A percentile compares a stretch with the other conserved stretches of the same genome.
Conservation (phyloP, 2,888 invertebrate species). For the Meganola albula region DNA sequence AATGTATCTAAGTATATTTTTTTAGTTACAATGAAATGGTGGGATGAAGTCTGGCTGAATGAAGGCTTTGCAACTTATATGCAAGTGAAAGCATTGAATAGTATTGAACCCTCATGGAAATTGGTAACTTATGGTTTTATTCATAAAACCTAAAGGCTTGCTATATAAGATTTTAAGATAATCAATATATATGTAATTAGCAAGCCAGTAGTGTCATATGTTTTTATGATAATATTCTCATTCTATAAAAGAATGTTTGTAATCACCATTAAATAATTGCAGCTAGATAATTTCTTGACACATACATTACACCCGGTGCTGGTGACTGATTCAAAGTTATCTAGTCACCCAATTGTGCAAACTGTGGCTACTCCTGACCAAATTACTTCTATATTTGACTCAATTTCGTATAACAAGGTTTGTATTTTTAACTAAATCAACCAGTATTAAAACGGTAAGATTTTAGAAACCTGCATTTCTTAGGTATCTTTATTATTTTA, state of each 20-base stretch:
- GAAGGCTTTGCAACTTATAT: constrained; percentile 94
- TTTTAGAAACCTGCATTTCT: too few relatives aligned
- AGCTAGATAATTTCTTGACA: constrained; percentile 87
- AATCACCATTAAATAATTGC: too few relatives aligned
- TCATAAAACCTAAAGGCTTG: too few relatives aligned
- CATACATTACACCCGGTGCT: constrained; percentile 85
- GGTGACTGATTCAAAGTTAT: constrained; percentile 84
- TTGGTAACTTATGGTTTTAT: too few relatives aligned
- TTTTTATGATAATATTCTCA: too few relatives aligned
- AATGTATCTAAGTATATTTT: constrained; percentile 18
- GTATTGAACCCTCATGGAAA: constrained; percentile 86
- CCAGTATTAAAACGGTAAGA: too few relatives aligned
- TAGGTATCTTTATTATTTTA: constrained; percentile 51
- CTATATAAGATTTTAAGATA: too few relatives aligned
- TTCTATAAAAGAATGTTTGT: too few relatives aligned
- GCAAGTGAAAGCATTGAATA: constrained; percentile 86
- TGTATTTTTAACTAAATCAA: too few relatives aligned
- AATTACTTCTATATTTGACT: constrained; percentile 94
- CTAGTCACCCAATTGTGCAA: constrained; percentile 94
- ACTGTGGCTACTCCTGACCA: constrained; percentile 90
- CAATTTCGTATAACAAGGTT: constrained; percentile 94
- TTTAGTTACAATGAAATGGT: constrained; percentile 94
- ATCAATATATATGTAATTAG: too few relatives aligned
- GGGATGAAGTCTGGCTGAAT: constrained; percentile 95
- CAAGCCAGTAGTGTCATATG: too few relatives aligned